Evolutionary conservation across 2,797 vertebrate species (phyloP), one percentile per base, ranked within the genome.

Genomic region (Cygnus olor): DNA sequence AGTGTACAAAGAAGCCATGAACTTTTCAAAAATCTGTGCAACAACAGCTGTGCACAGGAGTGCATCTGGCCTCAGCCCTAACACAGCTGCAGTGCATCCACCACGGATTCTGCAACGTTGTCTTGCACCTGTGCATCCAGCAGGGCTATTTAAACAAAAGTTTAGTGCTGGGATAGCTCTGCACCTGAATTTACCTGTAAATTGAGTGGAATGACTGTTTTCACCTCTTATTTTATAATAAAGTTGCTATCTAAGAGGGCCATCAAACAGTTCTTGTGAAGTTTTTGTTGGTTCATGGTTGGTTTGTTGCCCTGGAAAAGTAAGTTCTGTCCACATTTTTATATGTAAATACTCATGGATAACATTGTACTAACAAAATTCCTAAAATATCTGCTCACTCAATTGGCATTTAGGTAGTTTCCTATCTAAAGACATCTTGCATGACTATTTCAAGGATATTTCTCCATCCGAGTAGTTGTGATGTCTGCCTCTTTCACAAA

Each of bases 1-100:
- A 98, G 89, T 98, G 98, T 36, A 98, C 98, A 93, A 99, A 99
- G 90, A 98, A 96, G 60, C 98, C 98, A 71, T 98, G 98, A 66
- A 98, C 96, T 70, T 99, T 95, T 98, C 98, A 89, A 85, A 94
- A 89, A 11, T 49, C 51, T 87, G 77, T 28, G 6, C 30, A 36
- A 63, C 44, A 51, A 1, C 27, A 36, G 24, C 27, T 1, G 3
- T 36, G n/a, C 34, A 3, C 47, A 49, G 12, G 47, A 49, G 47
- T 49, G 47, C 22, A 49, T 25, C 22, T 49, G 47, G 47, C 47
- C 47, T 49, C 1, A 1, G 15, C n/a, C 21, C 44, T 47, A 11
- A 17, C 30, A 14, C 44, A 56, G 53, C 53, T 51, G 71, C 1
- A 2, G 5, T 0, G 0, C 19, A 56, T 18, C 57, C 51, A 58